Evolutionary conservation across 1,140 invertebrate genomes (phyloP).

Genomic region (Magallana gigas): DNA sequence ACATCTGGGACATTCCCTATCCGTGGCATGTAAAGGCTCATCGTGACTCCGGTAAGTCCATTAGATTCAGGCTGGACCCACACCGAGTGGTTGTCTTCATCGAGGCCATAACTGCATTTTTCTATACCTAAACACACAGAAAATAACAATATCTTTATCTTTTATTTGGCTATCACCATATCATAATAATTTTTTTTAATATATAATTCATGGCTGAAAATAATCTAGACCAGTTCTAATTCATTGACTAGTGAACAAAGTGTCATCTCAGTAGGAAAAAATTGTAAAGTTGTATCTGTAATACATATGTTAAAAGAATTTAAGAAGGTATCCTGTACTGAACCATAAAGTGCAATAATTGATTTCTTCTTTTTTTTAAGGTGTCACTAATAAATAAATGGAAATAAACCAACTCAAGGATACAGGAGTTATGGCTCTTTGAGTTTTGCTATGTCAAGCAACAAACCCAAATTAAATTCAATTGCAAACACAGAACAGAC

Average conservation of each 20-base stretch:
- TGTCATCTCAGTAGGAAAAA: no score
- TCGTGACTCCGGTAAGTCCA: neutral
- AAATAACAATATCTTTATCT: no score
- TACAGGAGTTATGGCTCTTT: conserved; percentile 3
- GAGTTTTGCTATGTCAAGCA: neutral
- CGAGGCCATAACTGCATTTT: conserved; percentile 20
- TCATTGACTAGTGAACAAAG: no score
- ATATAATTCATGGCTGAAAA: neutral
- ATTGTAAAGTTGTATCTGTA: no score
- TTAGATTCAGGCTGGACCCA: neutral
- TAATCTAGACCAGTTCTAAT: no score
- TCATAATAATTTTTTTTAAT: neutral
- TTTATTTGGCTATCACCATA: no score
- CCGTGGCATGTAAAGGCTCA: conserved; percentile 2
- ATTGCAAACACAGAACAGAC: no score
- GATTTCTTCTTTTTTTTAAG: no score
- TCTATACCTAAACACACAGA: neutral
- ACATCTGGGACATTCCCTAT: neutral
- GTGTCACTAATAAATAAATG: no score
- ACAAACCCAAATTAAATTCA: neutral
- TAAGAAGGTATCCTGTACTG: no score
- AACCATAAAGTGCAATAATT: no score
- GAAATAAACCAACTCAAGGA: neutral
- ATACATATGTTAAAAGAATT: no score
- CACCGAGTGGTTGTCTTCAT: neutral